Evolutionary conservation across 2,888 invertebrate genomes (phyloP).

Genomic region (Agriotes lineatus): DNA sequence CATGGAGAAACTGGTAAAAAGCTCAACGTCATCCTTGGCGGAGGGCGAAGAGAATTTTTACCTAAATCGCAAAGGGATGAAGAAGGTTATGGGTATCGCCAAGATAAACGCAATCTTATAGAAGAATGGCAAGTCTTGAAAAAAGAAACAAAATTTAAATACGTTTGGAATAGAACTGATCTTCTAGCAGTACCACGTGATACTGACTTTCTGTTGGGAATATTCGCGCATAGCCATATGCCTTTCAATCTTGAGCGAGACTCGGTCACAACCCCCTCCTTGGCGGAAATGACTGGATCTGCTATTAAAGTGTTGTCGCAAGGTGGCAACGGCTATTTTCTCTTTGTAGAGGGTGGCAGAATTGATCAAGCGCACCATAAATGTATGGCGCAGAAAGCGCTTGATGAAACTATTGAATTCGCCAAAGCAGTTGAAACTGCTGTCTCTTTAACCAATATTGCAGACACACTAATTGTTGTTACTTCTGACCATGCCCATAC

Average conservation of each 20-base stretch:
- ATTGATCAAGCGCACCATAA: constrained; percentile 86
- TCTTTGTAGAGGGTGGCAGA: constrained; percentile 83
- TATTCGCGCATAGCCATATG: too few relatives aligned
- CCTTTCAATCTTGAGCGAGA: too few relatives aligned
- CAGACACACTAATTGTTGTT: constrained; percentile 84
- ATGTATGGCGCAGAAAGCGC: constrained; percentile 74
- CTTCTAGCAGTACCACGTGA: too few relatives aligned
- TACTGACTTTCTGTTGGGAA: too few relatives aligned
- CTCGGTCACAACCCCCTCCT: constrained; percentile 75
- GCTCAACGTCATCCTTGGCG: constrained; percentile 84
- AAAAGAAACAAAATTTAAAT: too few relatives aligned
- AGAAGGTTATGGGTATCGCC: too few relatives aligned
- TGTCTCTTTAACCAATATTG: constrained; percentile 70
- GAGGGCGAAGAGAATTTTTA: constrained; percentile 77
- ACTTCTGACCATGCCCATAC: constrained; percentile 84
- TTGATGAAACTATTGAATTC: constrained; percentile 85
- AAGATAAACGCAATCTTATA: too few relatives aligned
- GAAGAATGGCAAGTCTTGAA: too few relatives aligned
- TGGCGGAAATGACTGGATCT: constrained; percentile 83
- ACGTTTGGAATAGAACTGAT: too few relatives aligned
- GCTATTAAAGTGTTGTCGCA: constrained; percentile 79
- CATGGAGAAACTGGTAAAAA: constrained; percentile 74
- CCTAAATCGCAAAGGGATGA: constrained; percentile 70
- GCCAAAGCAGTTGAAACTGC: constrained; percentile 70
- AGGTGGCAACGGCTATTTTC: constrained; percentile 76